Conservation (phyloP, 2,888 invertebrate genomes). For the Orthosia incerta region DNA sequence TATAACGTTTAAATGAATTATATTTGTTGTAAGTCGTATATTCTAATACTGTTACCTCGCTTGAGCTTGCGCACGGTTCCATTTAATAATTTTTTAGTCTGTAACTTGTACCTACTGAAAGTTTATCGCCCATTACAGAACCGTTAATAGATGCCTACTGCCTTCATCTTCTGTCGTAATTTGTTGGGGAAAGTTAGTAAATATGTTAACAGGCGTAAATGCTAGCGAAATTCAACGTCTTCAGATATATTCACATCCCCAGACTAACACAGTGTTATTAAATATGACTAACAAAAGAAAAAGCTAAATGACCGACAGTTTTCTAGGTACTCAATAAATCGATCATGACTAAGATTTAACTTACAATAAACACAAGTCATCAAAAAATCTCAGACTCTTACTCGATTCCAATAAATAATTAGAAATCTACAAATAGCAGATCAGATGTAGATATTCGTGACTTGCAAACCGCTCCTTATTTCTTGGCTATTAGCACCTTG, state of each 20-base stretch:
- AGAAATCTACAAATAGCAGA: slow-evolving; percentile 41
- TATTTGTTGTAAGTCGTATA: slow-evolving; percentile 20
- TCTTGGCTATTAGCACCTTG: slow-evolving; percentile 48
- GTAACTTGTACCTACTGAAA: slow-evolving; percentile 27
- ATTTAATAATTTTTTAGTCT: slow-evolving; percentile 26
- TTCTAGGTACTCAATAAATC: slow-evolving; percentile 13
- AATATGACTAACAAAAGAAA: slow-evolving; percentile 8
- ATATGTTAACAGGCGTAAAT: background rate
- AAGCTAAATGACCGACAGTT: slow-evolving; percentile 7
- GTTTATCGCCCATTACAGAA: slow-evolving; percentile 27
- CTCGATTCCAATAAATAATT: slow-evolving; percentile 35
- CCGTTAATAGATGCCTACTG: slow-evolving; percentile 14
- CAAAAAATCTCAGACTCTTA: slow-evolving; percentile 17
- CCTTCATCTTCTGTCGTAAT: slow-evolving; percentile 1
- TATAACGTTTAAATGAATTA: slow-evolving; percentile 42
- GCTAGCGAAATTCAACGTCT: background rate
- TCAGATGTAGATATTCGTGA: slow-evolving; percentile 30
- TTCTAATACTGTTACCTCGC: slow-evolving; percentile 15
- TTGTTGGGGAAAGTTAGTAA: slow-evolving; percentile 10
- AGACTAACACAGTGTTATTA: too few relatives aligned
- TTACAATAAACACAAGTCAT: slow-evolving; percentile 27
- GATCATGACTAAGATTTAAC: slow-evolving; percentile 11
- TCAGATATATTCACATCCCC: background rate
- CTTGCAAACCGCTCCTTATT: slow-evolving; percentile 39
- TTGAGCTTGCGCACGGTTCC: slow-evolving; percentile 11